Evolutionary conservation across 2,888 invertebrate genomes (phyloP).

Genomic region (Lepidonotus clava): DNA sequence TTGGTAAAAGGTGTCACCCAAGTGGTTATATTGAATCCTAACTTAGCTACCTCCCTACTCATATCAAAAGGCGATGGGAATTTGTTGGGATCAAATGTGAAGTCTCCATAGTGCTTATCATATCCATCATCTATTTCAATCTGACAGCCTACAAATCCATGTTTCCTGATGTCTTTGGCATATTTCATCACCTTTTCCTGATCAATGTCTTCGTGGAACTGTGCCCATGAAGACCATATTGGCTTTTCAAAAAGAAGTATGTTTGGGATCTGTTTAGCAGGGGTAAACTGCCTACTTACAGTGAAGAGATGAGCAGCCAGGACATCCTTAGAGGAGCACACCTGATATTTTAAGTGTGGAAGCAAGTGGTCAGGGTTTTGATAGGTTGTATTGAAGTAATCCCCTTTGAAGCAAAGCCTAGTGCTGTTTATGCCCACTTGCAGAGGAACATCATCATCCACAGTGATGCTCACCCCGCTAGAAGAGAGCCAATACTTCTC

Average conservation of each 20-base stretch:
- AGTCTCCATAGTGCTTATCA: slow-evolving; percentile 92
- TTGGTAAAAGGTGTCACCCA: slow-evolving; percentile 88
- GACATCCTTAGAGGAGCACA: slow-evolving; percentile 85
- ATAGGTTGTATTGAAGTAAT: slow-evolving; percentile 23
- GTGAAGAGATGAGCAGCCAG: slow-evolving; percentile 85
- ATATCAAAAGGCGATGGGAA: slow-evolving; percentile 82
- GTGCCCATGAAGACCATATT: slow-evolving; percentile 94
- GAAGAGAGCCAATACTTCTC: slow-evolving; percentile 85
- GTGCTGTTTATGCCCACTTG: slow-evolving; percentile 89
- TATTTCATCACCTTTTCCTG: slow-evolving; percentile 80
- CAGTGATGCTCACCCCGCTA: slow-evolving; percentile 85
- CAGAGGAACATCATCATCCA: slow-evolving; percentile 86
- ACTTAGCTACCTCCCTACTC: slow-evolving; percentile 83
- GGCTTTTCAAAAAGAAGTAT: slow-evolving; percentile 88
- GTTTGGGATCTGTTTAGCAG: slow-evolving; percentile 85
- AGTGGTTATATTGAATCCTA: slow-evolving; percentile 88
- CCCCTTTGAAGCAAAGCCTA: slow-evolving; percentile 81
- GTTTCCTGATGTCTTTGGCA: slow-evolving; percentile 66
- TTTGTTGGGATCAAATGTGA: slow-evolving; percentile 86
- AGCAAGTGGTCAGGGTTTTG: slow-evolving; percentile 37
- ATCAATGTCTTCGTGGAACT: slow-evolving; percentile 86
- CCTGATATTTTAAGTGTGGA: slow-evolving; percentile 82
- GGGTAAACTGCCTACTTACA: slow-evolving; percentile 84
- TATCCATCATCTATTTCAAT: slow-evolving; percentile 90
- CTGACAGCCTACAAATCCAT: slow-evolving; percentile 59